phyloP scores from a whole-genome alignment of 1,140 invertebrate genomes.

The Battus philenor region DNA sequence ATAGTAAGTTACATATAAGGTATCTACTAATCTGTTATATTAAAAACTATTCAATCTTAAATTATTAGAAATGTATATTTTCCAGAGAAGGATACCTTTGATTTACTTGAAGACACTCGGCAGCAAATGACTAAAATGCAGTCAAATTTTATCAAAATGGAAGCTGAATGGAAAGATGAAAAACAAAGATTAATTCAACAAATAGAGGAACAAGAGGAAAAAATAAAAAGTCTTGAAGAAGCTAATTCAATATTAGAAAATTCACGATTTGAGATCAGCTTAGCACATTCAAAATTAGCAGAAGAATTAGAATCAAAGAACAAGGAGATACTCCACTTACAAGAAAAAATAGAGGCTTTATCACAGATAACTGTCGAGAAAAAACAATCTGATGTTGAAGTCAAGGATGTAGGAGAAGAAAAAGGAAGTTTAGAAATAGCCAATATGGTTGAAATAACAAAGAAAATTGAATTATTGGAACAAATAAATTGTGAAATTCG shows the following conservation, averaged over 20 bases:
- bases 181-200: conserved; percentile 77
- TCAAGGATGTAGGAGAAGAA: conserved; percentile 56
- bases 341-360: conserved; percentile 51
- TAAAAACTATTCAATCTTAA: too few relatives aligned
- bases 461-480: conserved; percentile 72
- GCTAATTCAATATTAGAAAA: conserved; percentile 74
- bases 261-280: conserved; percentile 77
- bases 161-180: conserved; percentile 83
- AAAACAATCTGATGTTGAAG: conserved; percentile 24
- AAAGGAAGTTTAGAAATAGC: conserved; percentile 69
- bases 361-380: conserved; percentile 25
- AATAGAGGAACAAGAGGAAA: conserved; percentile 78
- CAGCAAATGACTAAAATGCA: conserved; percentile 89
- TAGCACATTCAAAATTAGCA: conserved; percentile 75
- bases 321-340: conserved; percentile 56
- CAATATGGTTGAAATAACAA: conserved; percentile 64
- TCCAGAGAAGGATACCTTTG: conserved; percentile 79
- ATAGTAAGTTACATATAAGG: too few relatives aligned
- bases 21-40: too few relatives aligned
- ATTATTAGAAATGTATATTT: too few relatives aligned
- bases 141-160: conserved; percentile 83
- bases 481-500: conserved; percentile 74
- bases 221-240: conserved; percentile 70
- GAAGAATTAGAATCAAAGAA: conserved; percentile 74
- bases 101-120: conserved; percentile 86